These are phyloP conservation scores for Meteorus cinctellus DNA, from an alignment of 2,888 invertebrate genomes.

Conservation along the genomic window DNA sequence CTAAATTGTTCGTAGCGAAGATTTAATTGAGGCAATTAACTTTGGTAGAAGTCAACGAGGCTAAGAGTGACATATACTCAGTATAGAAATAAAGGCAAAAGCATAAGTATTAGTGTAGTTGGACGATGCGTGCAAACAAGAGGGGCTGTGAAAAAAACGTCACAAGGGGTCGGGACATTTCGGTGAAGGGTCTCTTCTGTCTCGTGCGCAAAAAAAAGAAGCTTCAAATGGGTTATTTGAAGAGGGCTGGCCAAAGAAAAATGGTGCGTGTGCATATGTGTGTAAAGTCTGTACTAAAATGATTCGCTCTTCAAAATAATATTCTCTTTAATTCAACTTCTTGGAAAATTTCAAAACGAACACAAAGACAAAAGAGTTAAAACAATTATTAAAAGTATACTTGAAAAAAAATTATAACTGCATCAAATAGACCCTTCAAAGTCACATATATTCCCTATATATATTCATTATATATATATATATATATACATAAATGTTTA, in stretches of 20 bases:
- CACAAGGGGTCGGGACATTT: constrained; percentile 27
- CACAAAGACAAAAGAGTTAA: neutral
- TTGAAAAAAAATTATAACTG: neutral
- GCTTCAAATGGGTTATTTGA: constrained; percentile 57
- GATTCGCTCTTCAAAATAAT: constrained; percentile 59
- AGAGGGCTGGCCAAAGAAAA: constrained; percentile 45
- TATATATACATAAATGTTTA: neutral
- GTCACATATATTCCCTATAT: neutral
- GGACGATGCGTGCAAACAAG: constrained; percentile 37
- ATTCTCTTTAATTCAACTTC: constrained; percentile 51
- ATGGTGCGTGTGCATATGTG: constrained; percentile 6
- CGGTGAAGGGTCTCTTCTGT: constrained; percentile 58
- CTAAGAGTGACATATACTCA: constrained; percentile 33
- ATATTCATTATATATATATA: neutral
- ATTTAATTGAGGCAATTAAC: constrained; percentile 66
- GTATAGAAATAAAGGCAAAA: constrained; percentile 42
- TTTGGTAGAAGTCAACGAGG: constrained; percentile 43
- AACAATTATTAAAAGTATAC: neutral
- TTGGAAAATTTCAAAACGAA: neutral
- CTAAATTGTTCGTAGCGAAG: constrained; percentile 63
- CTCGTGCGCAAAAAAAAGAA: constrained; percentile 55
- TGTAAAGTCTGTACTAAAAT: constrained; percentile 48
- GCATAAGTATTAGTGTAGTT: constrained; percentile 44
- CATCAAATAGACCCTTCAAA: constrained; percentile 1
- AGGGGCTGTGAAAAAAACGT: constrained; percentile 37